Evolutionary conservation across 2,888 invertebrate genomes (phyloP), one percentile per base, ranked within the genome.

Genomic region (Megaustenia siamemsis): DNA sequence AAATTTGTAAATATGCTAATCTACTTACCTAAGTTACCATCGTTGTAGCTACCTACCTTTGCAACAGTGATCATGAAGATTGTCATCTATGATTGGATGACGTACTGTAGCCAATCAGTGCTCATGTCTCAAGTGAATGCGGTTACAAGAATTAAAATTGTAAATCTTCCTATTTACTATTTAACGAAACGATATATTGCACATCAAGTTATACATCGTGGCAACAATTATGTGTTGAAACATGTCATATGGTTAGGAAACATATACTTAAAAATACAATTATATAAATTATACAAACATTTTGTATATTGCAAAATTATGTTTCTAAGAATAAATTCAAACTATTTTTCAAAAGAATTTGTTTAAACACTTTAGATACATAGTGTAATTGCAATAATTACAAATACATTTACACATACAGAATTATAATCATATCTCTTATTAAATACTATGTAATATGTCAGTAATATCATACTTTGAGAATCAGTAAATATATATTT

Each of bases 1-100:
- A 45, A 12, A 45, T 10, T 45, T 12, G 28, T 63, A 63, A 63
- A 24, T 63, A n/a, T n/a, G 28, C 63, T 28, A 28, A 63, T 12
- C 24, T 63, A 63, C 28, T 28, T 28, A 63, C 24, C 63, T 63
- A 28, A 12, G 28, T 63, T 40, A 24, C 10, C 21, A 24, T 69
- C 69, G 69, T 69, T 69, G 69, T 69, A 24, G 40, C 69, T 69
- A 69, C 69, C 69, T 69, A 69, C 69, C 69, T 40, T 4, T 40
- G 10, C 4, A 40, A 60, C 60, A 53, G 3, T 18, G 18, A 53
- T 10, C 6, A 3, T 21, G 3, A 53, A 24, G 18, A 53, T 24
- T 21, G 53, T 4, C 21, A 53, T 53, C 53, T 21, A 21, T 10
- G 6, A 53, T 21, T 4, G 12, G 18, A 53, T 18, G 18, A 53